Conservation (phyloP, 2,113 vertebrate species). For the Pagrus major region DNA sequence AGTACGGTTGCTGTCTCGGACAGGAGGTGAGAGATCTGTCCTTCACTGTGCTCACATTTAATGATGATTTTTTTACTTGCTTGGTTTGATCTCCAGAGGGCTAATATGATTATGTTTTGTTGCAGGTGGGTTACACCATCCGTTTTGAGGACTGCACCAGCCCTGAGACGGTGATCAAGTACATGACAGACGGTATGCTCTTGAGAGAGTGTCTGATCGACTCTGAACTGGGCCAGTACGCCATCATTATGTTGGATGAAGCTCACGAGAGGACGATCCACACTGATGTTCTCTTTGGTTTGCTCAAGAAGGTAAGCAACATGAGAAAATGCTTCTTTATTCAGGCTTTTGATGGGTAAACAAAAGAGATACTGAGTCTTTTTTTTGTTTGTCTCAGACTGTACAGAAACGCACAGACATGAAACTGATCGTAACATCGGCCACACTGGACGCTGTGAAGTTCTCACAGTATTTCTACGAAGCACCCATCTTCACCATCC, state of each 20-base stretch:
- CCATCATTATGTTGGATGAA: conserved; percentile 94
- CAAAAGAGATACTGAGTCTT: neutral
- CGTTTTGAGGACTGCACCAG: conserved; percentile 95
- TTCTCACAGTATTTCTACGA: conserved; percentile 97
- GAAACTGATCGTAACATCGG: conserved; percentile 94
- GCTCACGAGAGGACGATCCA: conserved; percentile 95
- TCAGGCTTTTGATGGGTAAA: neutral
- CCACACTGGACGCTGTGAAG: conserved; percentile 93
- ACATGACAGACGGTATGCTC: conserved; percentile 96
- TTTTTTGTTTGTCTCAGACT: conserved; percentile 81
- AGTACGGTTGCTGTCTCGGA: conserved; percentile 93
- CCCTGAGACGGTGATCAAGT: conserved; percentile 94
- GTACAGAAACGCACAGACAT: conserved; percentile 93
- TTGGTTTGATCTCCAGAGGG: neutral
- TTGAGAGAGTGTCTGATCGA: conserved; percentile 93
- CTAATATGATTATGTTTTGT: neutral
- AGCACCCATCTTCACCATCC: conserved; percentile 95
- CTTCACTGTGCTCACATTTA: neutral
- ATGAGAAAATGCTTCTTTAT: too few relatives aligned
- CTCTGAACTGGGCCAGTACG: conserved; percentile 91
- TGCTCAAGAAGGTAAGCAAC: conserved; percentile 90
- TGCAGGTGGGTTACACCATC: conserved; percentile 93
- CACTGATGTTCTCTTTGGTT: conserved; percentile 93
- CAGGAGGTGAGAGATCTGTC: conserved; percentile 85
- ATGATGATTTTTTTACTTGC: too few relatives aligned